A percentile compares a stretch with the other conserved stretches of the same genome.
Conservation (phyloP, 2,888 invertebrate species). For the Cheilosia pagana region DNA sequence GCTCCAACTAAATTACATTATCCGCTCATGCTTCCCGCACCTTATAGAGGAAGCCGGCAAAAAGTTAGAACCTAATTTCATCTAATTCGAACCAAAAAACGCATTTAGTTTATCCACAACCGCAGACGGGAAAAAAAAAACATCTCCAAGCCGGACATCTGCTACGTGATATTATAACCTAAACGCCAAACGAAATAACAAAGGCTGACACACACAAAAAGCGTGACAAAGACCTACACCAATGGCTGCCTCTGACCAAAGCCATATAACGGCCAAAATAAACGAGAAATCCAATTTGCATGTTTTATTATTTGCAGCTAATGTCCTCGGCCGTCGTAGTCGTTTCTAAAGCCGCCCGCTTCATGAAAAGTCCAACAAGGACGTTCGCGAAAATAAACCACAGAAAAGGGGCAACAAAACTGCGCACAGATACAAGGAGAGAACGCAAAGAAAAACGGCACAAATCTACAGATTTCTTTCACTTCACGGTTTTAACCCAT, state of each 20-base stretch:
- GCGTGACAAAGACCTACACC: conserved; percentile 35
- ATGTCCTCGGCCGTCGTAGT: conserved; percentile 27
- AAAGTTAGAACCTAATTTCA: conserved; percentile 29
- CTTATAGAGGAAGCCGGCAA: not conserved
- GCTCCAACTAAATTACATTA: no score
- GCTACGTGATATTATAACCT: conserved; percentile 35
- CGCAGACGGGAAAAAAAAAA: not conserved
- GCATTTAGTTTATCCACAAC: conserved; percentile 9
- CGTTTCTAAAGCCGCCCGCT: conserved; percentile 10
- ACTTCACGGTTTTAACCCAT: conserved; percentile 58
- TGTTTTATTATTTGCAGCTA: conserved; percentile 58
- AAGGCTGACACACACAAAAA: conserved; percentile 35
- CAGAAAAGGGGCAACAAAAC: conserved; percentile 24
- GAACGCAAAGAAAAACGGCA: conserved; percentile 14
- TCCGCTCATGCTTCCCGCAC: no score
- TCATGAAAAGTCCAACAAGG: conserved; percentile 49
- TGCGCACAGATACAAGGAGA: conserved; percentile 8
- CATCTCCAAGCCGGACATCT: conserved; percentile 20
- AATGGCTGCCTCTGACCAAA: conserved; percentile 21
- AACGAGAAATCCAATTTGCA: conserved; percentile 63
- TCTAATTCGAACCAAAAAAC: conserved; percentile 22
- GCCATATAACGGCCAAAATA: conserved; percentile 31
- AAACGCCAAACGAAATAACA: conserved; percentile 32
- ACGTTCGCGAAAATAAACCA: conserved; percentile 23
- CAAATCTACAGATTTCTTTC: conserved; percentile 50